phyloP scores from a whole-genome alignment of 2,113 vertebrate genomes.

The Bufo gargarizans region DNA sequence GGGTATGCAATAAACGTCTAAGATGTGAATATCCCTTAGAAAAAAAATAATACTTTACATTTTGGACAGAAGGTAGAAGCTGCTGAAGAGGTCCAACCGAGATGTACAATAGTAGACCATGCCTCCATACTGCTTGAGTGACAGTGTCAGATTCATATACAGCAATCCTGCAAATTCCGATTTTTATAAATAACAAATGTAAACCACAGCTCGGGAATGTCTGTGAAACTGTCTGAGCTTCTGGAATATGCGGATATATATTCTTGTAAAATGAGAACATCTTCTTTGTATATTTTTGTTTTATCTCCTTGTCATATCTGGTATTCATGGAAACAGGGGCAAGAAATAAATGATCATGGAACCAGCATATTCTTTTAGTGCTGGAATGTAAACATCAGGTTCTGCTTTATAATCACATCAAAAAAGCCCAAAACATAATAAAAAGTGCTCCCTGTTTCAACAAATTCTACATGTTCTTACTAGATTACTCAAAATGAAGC shows the following conservation, averaged over 20 bases:
- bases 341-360: conserved; percentile 22
- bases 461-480: conserved; percentile 5
- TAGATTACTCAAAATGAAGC: neutral
- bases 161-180: neutral
- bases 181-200: neutral
- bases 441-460: neutral
- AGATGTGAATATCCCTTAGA: no score
- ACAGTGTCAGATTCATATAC: neutral
- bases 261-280: conserved; percentile 20
- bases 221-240: conserved; percentile 30
- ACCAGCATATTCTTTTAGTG: conserved; percentile 2
- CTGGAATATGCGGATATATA: conserved; percentile 17
- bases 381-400: conserved; percentile 16
- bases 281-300: conserved; percentile 7
- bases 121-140: neutral
- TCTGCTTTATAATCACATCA: neutral
- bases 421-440: neutral
- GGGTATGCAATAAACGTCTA: no score
- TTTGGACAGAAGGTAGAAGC: neutral
- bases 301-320: conserved; percentile 26
- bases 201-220: neutral
- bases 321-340: conserved; percentile 11
- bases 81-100: neutral
- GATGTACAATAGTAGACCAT: neutral
- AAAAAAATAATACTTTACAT: no score